A percentile compares a stretch with the other conserved stretches of the same genome.
phyloP scores from a whole-genome alignment of 2,797 vertebrate species.

The Scyliorhinus canicula region DNA sequence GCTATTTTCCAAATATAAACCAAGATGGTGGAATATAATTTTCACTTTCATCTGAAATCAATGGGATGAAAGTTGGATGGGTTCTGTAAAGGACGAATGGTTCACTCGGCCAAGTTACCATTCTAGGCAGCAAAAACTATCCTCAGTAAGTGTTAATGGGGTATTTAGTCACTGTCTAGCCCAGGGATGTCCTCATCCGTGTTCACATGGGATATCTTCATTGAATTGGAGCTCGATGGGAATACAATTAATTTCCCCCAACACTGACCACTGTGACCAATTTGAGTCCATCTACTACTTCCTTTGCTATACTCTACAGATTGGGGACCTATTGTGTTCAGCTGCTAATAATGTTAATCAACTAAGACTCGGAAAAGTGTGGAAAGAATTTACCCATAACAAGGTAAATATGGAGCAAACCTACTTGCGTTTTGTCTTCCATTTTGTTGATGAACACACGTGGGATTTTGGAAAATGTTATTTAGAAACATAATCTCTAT shows the following conservation, averaged over 20 bases:
- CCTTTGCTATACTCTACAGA: background rate
- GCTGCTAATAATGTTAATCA: background rate
- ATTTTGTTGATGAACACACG: background rate
- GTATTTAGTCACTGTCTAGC: background rate
- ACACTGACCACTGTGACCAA: background rate
- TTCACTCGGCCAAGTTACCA: background rate
- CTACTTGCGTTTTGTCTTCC: no score
- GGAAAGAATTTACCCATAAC: background rate
- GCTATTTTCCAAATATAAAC: background rate
- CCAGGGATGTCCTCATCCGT: background rate
- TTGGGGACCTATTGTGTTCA: background rate
- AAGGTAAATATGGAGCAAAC: background rate
- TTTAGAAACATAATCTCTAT: background rate
- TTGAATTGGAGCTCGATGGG: background rate
- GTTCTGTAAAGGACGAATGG: background rate
- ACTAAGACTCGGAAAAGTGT: background rate
- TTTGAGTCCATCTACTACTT: background rate
- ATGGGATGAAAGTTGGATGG: background rate
- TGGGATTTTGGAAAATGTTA: background rate
- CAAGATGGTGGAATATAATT: background rate
- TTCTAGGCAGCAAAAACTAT: background rate
- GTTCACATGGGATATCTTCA: background rate
- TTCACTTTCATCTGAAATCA: background rate
- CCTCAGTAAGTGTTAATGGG: background rate
- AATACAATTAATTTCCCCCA: background rate